A percentile compares a stretch with the other conserved stretches of the same genome.
These are phyloP conservation scores for Lithosia quadra DNA, from an alignment of 2,888 invertebrate genomes.

Conservation along the genomic window DNA sequence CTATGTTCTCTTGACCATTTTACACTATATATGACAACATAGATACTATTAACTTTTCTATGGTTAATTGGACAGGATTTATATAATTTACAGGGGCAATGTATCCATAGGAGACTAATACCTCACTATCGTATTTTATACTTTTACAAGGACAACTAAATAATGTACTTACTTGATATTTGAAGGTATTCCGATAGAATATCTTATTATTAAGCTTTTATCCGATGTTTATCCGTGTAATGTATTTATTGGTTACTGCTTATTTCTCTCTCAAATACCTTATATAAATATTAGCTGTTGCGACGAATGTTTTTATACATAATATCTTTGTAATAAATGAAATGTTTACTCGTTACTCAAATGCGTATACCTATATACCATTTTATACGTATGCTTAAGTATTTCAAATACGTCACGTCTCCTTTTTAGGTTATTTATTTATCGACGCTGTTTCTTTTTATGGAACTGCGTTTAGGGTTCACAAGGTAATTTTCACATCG, in stretches of 20 bases:
- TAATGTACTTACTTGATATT: background rate
- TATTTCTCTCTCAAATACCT: slow-evolving; percentile 7
- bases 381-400: background rate
- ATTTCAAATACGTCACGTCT: background rate
- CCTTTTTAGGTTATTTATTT: background rate
- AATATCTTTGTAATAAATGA: background rate
- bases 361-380: background rate
- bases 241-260: slow-evolving; percentile 9
- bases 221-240: background rate
- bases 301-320: background rate
- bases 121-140: background rate
- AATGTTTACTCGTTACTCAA: background rate
- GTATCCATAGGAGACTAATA: background rate
- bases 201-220: background rate
- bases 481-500: background rate
- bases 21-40: too few species aligned
- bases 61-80: too few species aligned
- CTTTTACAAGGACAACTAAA: background rate
- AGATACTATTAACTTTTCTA: too few species aligned
- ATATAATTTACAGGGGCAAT: background rate
- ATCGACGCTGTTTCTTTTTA: background rate
- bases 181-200: background rate
- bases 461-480: background rate
- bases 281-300: background rate
- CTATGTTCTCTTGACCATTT: too few species aligned